Base-by-base conservation (phyloP, 2,888 invertebrate species). In the Drosophila paramelanica region DNA sequence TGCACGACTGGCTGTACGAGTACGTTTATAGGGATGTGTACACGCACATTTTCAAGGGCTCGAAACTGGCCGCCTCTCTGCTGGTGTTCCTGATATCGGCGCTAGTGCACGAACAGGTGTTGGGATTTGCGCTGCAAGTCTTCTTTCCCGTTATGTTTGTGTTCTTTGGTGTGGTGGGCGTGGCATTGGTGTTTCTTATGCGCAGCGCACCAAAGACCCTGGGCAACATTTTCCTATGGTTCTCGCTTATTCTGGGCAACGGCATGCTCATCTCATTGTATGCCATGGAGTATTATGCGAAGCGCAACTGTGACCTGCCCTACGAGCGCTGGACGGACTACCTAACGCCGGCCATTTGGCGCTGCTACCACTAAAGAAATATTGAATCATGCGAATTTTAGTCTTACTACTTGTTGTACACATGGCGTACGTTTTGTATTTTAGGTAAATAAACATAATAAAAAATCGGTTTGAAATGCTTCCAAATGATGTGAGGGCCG, bases 1-100 rank as follows among this genome's bases (percentile, higher is more conserved):
- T 99, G 0, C 97, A 98, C 91, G 97, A 98, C 79, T 99, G 98
- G 98, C 93, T 99, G 0, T 96, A 97, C 83, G 95, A 95, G 5
- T 98, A 98, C 92, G 94, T 99, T 65, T 98, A 97, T 92, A 95
- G 95, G 84, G 98, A 97, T 46, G 84, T 93, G 8, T 93, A 93
- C 71, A 93, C 92, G 52, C 79, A 93, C 20, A 64, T 94, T 0
- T 90, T 91, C 3, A 91, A 92, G 1, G 91, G 92, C 10, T 93
- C 93, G 58, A 93, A 93, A 52, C 42, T 91, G 0, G 72, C 94
- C 0, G 94, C 96, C 0, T 95, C 95, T 79, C 89, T 94, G 1
- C 87, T 93, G 6, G 97, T 97, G 0, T 97, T 98, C 81, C 85
- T 96, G 85, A 93, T 97, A 11, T 98, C 98, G 0, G 96, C 98